These are phyloP conservation scores for Percopsis transmontana DNA, from an alignment of 2,113 vertebrate species.

Conservation along the genomic window DNA sequence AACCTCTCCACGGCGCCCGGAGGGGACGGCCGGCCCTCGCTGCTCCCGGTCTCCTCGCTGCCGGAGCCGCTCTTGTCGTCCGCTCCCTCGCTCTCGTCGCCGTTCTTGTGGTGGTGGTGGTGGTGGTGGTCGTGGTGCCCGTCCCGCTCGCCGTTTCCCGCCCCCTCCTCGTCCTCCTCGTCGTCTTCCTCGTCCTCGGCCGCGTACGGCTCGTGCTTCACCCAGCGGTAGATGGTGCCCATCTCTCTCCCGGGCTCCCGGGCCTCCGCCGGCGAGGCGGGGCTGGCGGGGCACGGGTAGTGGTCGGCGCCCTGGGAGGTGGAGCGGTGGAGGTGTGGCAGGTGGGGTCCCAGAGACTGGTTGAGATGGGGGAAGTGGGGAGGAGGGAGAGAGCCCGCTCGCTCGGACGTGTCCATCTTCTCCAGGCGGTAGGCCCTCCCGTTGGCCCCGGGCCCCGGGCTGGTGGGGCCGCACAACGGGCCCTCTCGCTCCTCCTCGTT, in stretches of 20 bases:
- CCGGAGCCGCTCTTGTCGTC: conserved; percentile 90
- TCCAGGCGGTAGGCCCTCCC: conserved; percentile 74
- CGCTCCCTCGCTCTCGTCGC: conserved; percentile 77
- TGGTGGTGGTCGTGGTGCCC: conserved; percentile 57
- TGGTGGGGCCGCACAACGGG: conserved; percentile 78
- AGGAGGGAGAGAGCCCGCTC: conserved; percentile 54
- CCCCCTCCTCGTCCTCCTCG: conserved; percentile 86
- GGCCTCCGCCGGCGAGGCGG: conserved; percentile 83
- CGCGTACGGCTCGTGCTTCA: conserved; percentile 91
- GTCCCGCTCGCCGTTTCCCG: conserved; percentile 73
- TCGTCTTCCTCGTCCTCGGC: conserved; percentile 86
- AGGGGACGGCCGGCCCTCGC: conserved; percentile 89
- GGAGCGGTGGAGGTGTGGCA: conserved; percentile 71
- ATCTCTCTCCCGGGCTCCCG: conserved; percentile 69
- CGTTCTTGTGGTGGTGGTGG: conserved; percentile 73
- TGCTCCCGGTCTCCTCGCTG: conserved; percentile 95
- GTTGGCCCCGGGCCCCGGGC: conserved; percentile 76
- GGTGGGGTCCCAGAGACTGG: conserved; percentile 74
- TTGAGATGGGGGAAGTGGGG: conserved; percentile 76
- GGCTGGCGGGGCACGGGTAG: conserved; percentile 71
- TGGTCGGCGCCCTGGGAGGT: conserved; percentile 69
- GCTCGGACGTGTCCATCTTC: conserved; percentile 76
- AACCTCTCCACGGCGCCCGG: conserved; percentile 86
- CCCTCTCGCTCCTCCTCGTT: conserved; percentile 75
- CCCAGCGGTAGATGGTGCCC: conserved; percentile 88